Percentiles rank a stretch among this genome's conserved stretches.
Conservation (phyloP, 2,797 vertebrate species). For the Spatula versicolor region DNA sequence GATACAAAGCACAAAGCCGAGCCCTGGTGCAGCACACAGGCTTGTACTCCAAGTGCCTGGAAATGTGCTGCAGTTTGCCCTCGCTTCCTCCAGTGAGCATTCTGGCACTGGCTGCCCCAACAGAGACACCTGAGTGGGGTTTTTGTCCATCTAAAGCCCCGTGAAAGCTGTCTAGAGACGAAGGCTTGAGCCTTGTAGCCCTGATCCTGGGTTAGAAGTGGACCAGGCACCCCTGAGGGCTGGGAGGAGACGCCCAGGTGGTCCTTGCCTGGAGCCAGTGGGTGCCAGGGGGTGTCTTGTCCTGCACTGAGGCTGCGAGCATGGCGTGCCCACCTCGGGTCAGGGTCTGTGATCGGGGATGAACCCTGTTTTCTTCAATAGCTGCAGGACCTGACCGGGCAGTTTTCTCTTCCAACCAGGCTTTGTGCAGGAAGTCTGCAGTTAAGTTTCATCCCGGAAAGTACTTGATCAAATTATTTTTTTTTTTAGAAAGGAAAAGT, state of each 20-base stretch:
- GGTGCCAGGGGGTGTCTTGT: neutral
- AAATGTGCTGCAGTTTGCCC: neutral
- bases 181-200: neutral
- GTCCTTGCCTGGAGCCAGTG: neutral
- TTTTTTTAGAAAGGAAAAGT: neutral
- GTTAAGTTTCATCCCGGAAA: neutral
- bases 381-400: neutral
- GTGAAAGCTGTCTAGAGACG: neutral
- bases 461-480: neutral
- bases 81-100: neutral
- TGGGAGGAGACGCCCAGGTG: neutral
- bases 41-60: neutral
- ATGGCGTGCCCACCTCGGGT: neutral
- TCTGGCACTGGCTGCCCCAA: neutral
- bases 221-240: neutral
- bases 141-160: neutral
- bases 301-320: neutral
- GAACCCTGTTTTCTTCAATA: neutral
- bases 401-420: neutral
- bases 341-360: neutral
- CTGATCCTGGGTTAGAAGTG: neutral
- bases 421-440: neutral
- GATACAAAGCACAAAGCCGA: slow-evolving; percentile 32
- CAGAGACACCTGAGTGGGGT: neutral
- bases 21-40: neutral